A percentile compares a stretch with the other conserved stretches of the same genome.
Conservation (phyloP, 1,140 invertebrate species). For the Pristionchus pacificus region DNA sequence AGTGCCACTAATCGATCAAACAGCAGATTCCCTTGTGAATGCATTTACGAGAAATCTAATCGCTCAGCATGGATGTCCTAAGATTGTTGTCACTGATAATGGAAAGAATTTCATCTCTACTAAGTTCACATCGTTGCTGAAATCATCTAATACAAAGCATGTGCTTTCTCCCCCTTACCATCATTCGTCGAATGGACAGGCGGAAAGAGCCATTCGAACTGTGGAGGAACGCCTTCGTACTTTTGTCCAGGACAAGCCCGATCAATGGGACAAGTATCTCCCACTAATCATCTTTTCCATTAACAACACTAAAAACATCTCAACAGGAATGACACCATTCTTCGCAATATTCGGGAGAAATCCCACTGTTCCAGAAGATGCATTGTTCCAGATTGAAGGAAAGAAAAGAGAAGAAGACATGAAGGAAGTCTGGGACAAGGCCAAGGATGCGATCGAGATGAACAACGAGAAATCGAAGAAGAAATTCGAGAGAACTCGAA, state of each 20-base stretch:
- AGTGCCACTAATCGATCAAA: neutral
- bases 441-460: too few relatives aligned
- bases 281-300: neutral
- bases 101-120: neutral
- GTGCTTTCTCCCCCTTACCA: neutral
- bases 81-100: neutral
- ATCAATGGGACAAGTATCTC: neutral
- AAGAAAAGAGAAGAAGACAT: too few relatives aligned
- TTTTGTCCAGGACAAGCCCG: neutral
- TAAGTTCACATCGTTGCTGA: neutral
- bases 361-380: neutral
- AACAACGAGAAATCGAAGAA: too few relatives aligned
- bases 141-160: neutral
- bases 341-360: neutral
- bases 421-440: too few relatives aligned
- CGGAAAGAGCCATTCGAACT: neutral
- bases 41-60: neutral
- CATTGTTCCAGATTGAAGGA: too few relatives aligned
- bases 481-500: too few relatives aligned
- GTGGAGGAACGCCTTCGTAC: neutral
- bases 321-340: neutral
- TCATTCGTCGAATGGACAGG: neutral
- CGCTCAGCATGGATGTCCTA: neutral
- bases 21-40: neutral
- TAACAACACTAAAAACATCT: neutral